phyloP scores from a whole-genome alignment of 2,797 vertebrate genomes.

The Diplodus puntazzo region DNA sequence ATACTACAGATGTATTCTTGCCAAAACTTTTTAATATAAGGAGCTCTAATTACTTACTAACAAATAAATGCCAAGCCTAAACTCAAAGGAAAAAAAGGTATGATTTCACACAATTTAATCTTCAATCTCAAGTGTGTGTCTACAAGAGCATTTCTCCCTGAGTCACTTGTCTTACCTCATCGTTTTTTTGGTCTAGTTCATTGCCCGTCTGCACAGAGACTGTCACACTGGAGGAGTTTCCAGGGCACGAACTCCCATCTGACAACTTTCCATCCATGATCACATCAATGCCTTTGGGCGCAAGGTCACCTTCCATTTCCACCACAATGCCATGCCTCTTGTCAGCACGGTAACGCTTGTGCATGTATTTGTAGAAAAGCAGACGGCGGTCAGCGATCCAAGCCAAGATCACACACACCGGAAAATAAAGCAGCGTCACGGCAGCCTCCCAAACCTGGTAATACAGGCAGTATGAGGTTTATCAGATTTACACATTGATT shows the following conservation, averaged over 20 bases:
- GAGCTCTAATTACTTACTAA: neutral
- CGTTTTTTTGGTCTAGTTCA: slow-evolving; percentile 89
- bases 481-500: neutral
- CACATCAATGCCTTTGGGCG: slow-evolving; percentile 88
- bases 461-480: slow-evolving; percentile 17
- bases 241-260: slow-evolving; percentile 60
- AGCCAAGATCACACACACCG: slow-evolving; percentile 93
- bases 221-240: slow-evolving; percentile 75
- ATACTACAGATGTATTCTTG: neutral
- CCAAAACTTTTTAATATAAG: neutral
- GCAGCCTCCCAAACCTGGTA: slow-evolving; percentile 92
- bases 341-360: slow-evolving; percentile 94
- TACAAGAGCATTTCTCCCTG: neutral
- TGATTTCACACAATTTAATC: neutral
- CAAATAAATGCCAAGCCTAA: neutral
- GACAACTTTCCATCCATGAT: slow-evolving; percentile 89
- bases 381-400: slow-evolving; percentile 96
- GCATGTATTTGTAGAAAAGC: slow-evolving; percentile 96
- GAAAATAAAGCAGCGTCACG: slow-evolving; percentile 94
- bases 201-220: slow-evolving; percentile 83
- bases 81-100: neutral
- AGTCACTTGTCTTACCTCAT: slow-evolving; percentile 83
- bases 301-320: slow-evolving; percentile 91
- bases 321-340: slow-evolving; percentile 96
- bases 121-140: neutral